Evolutionary conservation across 1,140 invertebrate species (phyloP), one percentile per base, ranked within the genome.

Genomic region (Carposina sasakii): DNA sequence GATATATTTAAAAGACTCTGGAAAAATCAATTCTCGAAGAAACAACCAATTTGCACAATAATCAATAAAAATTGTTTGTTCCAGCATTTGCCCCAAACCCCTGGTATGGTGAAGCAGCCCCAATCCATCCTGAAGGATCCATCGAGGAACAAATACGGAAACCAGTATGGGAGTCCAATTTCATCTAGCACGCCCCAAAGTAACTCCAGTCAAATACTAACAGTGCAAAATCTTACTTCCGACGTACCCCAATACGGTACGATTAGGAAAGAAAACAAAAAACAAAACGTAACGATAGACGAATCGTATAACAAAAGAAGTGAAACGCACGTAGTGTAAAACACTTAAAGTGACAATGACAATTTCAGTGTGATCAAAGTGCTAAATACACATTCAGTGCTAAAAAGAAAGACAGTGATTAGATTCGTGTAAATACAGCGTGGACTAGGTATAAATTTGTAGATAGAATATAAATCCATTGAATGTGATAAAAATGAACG

Each of bases 101-200:
- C 81, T 3, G 54, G 67, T 0, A 61, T 70, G 2, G 67, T 79
- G 33, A 88, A 88, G 52, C 87, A 88, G 48, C 88, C 88, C 0
- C 88, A 88, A 47, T 87, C 87, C n/a, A 89, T 89, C 24, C 73
- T 89, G 2, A 89, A 89, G 62, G 87, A 89, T 65, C 87, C 87
- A 13, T 88, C 87, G 15, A 76, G 87, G 2, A 86, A 87, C 59
- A 87, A 88, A 55, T 88, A 88, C 44, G 85, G 86, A 20, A 85
- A 83, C 54, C 85, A 87, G 17, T 87, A 87, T 41, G 79, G 81
- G 1, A 83, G 74, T 51, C 78, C 81, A 0, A 53, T 84, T 41
- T 77, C 76, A 0, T 71, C 71, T 13, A 83, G 81, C 51, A 77
- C 84, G 0, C 75, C 81, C 0, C 77, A 82, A 34, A 73, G 56